Base-by-base conservation (phyloP, 2,888 invertebrate species). In the Thyatira batis region DNA sequence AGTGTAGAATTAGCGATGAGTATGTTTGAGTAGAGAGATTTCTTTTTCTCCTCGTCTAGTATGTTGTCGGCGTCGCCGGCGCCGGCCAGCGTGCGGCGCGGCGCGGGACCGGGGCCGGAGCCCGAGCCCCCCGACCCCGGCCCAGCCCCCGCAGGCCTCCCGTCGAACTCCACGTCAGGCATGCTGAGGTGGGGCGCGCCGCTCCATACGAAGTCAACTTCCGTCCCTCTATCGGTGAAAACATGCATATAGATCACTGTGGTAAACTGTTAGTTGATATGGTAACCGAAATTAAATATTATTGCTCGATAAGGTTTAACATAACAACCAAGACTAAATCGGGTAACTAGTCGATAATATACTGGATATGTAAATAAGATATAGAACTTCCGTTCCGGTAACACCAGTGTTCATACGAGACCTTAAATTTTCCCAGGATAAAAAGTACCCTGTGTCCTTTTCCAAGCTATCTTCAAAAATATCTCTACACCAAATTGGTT, bases 141-240 rank as follows among this genome's bases (percentile, higher is more conserved):
- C 3, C 2, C 25, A 9, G 58, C 55, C 20, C 2, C 25, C 8
- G 58, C 55, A 20, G 69, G 72, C 45, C 54, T 69, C 61, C 60
- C 65, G 54, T 66, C 59, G 57, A 65, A 65, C 58, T 77, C 74
- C 58, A 58, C 62, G 59, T 82, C 63, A 33, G 76, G 69, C 21
- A 70, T 58, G 50, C 69, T 63, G 45, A 68, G 56, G 17, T 59
- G 57, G 44, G 63, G 58, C 27, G 67, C 51, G 56, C 60, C 60
- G 55, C 55, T 27, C 46, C 46, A 48, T 17, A 48, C 46, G 46
- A 20, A 48, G 46, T 48, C 46, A 13, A 17, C 46, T 1, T 27
- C 27, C 5, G 13, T 6, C 10, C 46, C 46, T 2, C 46, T 48
- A 25, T 3, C 20, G 11, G 23, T 3, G 23, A 6, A 45, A 20